Percentiles rank a stretch among this genome's conserved stretches.
Conservation (phyloP, 2,113 vertebrate species). For the Arizona elegans region DNA sequence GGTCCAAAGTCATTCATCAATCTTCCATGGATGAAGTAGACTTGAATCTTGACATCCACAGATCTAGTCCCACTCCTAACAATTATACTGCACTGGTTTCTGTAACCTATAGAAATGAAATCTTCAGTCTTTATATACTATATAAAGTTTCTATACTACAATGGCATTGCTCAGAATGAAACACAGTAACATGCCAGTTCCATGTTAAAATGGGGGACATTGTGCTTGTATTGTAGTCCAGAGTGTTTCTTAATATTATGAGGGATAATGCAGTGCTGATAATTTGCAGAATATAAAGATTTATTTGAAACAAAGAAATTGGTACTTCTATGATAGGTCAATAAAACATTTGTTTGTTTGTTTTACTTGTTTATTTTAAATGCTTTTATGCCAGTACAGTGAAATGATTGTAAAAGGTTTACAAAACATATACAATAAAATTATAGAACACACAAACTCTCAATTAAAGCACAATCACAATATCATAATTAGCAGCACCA, state of each 20-base stretch:
- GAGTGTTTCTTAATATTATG: background rate
- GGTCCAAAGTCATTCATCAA: too few species aligned
- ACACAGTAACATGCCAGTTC: background rate
- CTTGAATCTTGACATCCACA: too few species aligned
- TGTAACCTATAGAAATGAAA: background rate
- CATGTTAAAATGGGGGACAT: background rate
- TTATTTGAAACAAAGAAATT: background rate
- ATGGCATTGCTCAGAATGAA: background rate
- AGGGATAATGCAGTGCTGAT: background rate
- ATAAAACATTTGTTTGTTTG: background rate
- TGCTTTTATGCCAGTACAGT: background rate
- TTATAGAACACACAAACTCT: background rate
- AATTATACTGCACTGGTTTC: background rate
- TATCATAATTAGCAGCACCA: background rate
- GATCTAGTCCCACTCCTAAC: too few species aligned
- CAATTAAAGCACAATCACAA: background rate
- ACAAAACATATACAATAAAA: background rate
- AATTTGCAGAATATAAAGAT: background rate
- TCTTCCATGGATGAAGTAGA: too few species aligned
- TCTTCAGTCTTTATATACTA: background rate
- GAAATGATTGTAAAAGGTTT: background rate
- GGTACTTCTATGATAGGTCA: background rate
- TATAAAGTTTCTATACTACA: background rate
- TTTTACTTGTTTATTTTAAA: background rate
- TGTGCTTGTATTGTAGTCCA: background rate